Evolutionary conservation across 1,140 invertebrate genomes (phyloP), one percentile per base, ranked within the genome.

Genomic region (Pseudachorutes palmiensis): DNA sequence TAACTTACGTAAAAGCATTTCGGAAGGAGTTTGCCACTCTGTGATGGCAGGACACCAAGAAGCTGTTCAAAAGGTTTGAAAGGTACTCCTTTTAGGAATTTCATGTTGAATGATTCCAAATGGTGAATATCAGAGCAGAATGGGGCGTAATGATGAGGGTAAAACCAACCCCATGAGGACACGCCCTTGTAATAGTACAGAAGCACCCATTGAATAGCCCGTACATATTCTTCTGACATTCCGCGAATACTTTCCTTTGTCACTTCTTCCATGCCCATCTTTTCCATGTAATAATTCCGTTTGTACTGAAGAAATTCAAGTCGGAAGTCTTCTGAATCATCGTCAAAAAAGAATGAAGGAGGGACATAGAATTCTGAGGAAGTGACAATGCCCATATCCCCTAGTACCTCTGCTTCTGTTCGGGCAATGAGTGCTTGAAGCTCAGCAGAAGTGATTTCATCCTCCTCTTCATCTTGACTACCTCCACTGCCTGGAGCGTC

Each of bases 121-220:
- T 87, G 84, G 71, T 85, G 88, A 30, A 98, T 85, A 78, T 98
- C 96, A 5, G 93, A 96, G 57, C 97, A 90, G 75, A 89, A 97
- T 0, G 95, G 95, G 0, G 94, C 90, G 79, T 98, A 98, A 78
- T 98, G 94, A 75, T 92, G 90, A 0, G 93, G 94, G 79, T 96
- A 98, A 78, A 85, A 98, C 95, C 95, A 99, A 26, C 91, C 92
- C 96, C 96, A 99, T 1, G 92, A 96, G 33, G 88, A 88, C 58
- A 94, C 92, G 29, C 96, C 95, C 73, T 94, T 87, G 78, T 96
- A 98, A 78, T 99, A 99, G 79, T 98, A 98, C 76, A 89, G 83
- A 2, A 98, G 80, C 76, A 94, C 94, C 96, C 96, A 99, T 75
- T 98, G 95, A 64, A 99, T 87, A 0, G 92, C 94, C 63, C 85